Evolutionary conservation across 2,888 invertebrate genomes (phyloP), one percentile per base, ranked within the genome.

Genomic region (Diarsia dahlii): DNA sequence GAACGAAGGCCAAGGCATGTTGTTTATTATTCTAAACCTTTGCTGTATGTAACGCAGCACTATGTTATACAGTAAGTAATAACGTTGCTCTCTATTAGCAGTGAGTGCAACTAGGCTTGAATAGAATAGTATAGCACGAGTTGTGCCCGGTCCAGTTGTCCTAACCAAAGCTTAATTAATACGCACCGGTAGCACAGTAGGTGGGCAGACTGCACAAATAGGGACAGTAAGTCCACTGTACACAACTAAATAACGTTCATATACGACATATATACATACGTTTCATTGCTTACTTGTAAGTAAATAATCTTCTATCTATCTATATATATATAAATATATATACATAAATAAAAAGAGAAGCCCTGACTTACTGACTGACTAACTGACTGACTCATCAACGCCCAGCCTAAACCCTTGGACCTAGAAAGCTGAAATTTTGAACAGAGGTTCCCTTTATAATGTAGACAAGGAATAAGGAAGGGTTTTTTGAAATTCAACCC

Each of bases 111-210:
- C 1, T 13, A 60, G 60, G 28, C 39, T 39, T 71, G 34, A 34
- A 67, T 73, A 56, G 9, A 71, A 54, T 52, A 52, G 23, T 72
- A 63, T 50, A 56, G 50, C 10, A 56, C 34, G 34, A 54, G 48
- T 69, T 62, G 56, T 48, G 65, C 71, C n/a, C 1, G 68, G 18
- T 66, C 56, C 65, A 69, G 81, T 71, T 10, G 58, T 65, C 48
- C 63, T 65, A 62, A 73, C 68, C 65, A 71, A 46, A 50, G 63
- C 62, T 74, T 77, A 66, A 83, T 71, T 48, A 83, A 83, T 80
- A 77, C 71, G 56, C 18, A 60, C 71, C 58, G 73, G 73, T 78
- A 39, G 48, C 64, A 70, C 56, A 45, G 60, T 34, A 71, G 45
- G 60, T 72, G 46, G n/a, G 62, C 60, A 28, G 20, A n/a, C 23